phyloP scores from a whole-genome alignment of 2,797 vertebrate genomes.

The Pteronotus mesoamericanus region DNA sequence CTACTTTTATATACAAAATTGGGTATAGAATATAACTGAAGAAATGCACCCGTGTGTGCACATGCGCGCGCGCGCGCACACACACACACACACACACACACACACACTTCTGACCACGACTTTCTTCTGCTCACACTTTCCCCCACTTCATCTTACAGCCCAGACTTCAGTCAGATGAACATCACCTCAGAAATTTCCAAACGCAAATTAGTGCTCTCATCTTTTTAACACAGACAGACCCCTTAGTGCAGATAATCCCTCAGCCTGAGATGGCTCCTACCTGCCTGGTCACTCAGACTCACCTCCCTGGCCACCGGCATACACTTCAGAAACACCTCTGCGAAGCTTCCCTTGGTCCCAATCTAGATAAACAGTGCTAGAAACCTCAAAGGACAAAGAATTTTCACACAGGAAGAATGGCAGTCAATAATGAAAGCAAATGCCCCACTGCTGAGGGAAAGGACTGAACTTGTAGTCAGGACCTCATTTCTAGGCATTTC shows the following conservation, averaged over 20 bases:
- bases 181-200: neutral
- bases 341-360: slow-evolving; percentile 63
- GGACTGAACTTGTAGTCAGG: accelerated
- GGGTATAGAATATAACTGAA: neutral
- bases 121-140: neutral
- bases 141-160: neutral
- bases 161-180: neutral
- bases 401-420: slow-evolving; percentile 57
- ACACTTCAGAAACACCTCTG: slow-evolving; percentile 38
- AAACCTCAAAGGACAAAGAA: slow-evolving; percentile 68
- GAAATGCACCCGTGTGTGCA: neutral
- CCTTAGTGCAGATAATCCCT: neutral
- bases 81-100: neutral
- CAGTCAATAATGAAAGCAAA: slow-evolving; percentile 62
- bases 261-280: slow-evolving; percentile 1
- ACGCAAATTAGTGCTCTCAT: neutral
- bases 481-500: neutral
- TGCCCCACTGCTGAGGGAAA: neutral
- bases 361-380: slow-evolving; percentile 62
- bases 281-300: neutral
- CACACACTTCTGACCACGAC: neutral
- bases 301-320: slow-evolving; percentile 38
- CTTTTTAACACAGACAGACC: slow-evolving; percentile 43
- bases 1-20: neutral
- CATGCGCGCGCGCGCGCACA: neutral